Evolutionary conservation across 2,888 invertebrate species (phyloP).

Genomic region (Eupithecia subumbrata): DNA sequence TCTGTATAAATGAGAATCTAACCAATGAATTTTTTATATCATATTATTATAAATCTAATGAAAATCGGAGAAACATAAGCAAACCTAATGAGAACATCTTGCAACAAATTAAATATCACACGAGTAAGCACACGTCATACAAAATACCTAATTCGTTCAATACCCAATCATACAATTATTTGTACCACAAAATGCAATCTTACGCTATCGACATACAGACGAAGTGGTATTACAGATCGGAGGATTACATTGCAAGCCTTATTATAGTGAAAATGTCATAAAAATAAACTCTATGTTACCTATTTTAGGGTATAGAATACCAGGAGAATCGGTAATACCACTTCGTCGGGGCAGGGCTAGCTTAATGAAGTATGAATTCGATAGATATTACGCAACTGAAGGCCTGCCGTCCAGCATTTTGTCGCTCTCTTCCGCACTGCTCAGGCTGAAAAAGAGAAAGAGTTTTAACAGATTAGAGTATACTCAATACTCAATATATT

Average conservation of each 20-base stretch:
- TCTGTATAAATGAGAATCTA: constrained; percentile 26
- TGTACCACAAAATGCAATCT: constrained; percentile 77
- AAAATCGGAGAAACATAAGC: constrained; percentile 29
- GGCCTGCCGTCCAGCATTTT: constrained; percentile 90
- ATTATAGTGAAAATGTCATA: constrained; percentile 53
- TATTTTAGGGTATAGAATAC: constrained; percentile 53
- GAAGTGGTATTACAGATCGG: constrained; percentile 55
- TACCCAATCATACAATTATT: constrained; percentile 55
- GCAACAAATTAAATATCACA: constrained; percentile 58
- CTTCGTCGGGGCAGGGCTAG: constrained; percentile 59
- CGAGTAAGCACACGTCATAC: constrained; percentile 61
- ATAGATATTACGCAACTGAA: constrained; percentile 83
- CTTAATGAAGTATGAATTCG: constrained; percentile 53
- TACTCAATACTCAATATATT: too few relatives aligned
- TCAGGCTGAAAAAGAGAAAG: constrained; percentile 77
- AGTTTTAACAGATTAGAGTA: constrained; percentile 26
- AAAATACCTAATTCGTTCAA: constrained; percentile 44
- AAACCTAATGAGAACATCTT: constrained; percentile 42
- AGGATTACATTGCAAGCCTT: constrained; percentile 41
- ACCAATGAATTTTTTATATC: constrained; percentile 21
- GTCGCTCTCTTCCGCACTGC: constrained; percentile 89
- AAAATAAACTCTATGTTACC: constrained; percentile 69
- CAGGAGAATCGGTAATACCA: constrained; percentile 53
- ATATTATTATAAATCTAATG: constrained; percentile 3
- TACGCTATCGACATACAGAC: constrained; percentile 62